Base-by-base conservation (phyloP, 2,797 vertebrate genomes). In the Rhinophrynus dorsalis region DNA sequence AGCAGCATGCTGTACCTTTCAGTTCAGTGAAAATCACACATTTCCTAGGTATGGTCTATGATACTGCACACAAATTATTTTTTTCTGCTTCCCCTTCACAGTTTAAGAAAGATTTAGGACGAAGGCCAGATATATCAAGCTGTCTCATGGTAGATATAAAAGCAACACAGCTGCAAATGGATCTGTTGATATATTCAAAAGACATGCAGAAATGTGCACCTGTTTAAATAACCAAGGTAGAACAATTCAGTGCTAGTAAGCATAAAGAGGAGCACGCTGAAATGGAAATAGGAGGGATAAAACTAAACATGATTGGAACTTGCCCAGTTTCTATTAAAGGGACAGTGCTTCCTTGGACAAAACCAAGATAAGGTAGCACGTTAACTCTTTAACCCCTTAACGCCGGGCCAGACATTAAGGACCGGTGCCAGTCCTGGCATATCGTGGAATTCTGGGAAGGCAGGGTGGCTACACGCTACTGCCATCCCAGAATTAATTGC, bases 181-280 rank as follows among this genome's bases (percentile, higher is more conserved):
- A 64, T 73, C 66, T 65, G 63, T 30, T 44, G 56, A 64, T 73
- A 73, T 65, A 63, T 38, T 44, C 54, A 73, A 67, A 45, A 67
- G 47, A 52, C 37, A 60, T 17, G 52, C 33, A 44, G n/a, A 35
- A 60, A 20, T 29, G 27, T 44, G 45, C 61, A 66, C 61, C 61
- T 73, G 62, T 55, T 44, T 51, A 73, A 66, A 66, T n/a, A 57
- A 64, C 12, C 21, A 47, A 38, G 54, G 23, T 56, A 24, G 23
- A 21, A 37, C 20, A 23, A 21, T 38, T 38, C 18, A 11, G 9
- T 56, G 3, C 21, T 47, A 6, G 24, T 44, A 44, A 18, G 17
- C 17, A 44, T 20, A 44, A 44, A 44, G 6, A 6, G 40, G 40
- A 6, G 20, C 40, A 44, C 6, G 40, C 40, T 20, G 12, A 44